Evolutionary conservation across 1,140 invertebrate species (phyloP), one percentile per base, ranked within the genome.

Genomic region (Araneus ventricosus): DNA sequence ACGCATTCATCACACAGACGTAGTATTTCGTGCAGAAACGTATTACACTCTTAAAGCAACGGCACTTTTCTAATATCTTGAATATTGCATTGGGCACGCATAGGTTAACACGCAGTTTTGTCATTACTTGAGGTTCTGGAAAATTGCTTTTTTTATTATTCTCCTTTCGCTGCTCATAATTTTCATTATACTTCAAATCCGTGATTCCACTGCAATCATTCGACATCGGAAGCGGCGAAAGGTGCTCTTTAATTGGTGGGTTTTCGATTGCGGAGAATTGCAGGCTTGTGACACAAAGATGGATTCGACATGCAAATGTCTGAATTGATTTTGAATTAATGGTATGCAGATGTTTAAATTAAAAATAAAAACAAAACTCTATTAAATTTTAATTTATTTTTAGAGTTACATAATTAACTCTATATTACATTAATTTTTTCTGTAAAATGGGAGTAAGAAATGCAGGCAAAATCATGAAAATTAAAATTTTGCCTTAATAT

Each of bases 21-120:
- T 10, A 22, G 39, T 45, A 84, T 84, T 84, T 45, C 80, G 80
- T 84, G 80, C 80, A 84, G 37, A 84, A 84, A 84, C 24, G 20
- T 82, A 82, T 82, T 82, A 41, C 17, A 24, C 80, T 8, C 8
- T 41, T 22, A 24, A 52, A 84, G 80, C 37, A 34, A 41, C 7
- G 39, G 80, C 27, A n/a, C 80, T 52, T 84, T 84, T 27, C 41
- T 84, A 84, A 84, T 84, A 52, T 45, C 41, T 45, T 84, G 80
- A 84, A 84, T 84, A 84, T 84, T 84, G 27, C 80, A 84, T 84
- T 84, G 80, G 22, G 80, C 37, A 84, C 80, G 80, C 39, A 45
- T 52, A 84, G 41, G 37, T 84, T 84, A 84, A 45, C 80, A 84
- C 80, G 80, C 80, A 52, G 37, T 84, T 84, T 45, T 84, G 39